These are phyloP conservation scores for Tinea semifulvella DNA, from an alignment of 2,888 invertebrate species.

Conservation along the genomic window DNA sequence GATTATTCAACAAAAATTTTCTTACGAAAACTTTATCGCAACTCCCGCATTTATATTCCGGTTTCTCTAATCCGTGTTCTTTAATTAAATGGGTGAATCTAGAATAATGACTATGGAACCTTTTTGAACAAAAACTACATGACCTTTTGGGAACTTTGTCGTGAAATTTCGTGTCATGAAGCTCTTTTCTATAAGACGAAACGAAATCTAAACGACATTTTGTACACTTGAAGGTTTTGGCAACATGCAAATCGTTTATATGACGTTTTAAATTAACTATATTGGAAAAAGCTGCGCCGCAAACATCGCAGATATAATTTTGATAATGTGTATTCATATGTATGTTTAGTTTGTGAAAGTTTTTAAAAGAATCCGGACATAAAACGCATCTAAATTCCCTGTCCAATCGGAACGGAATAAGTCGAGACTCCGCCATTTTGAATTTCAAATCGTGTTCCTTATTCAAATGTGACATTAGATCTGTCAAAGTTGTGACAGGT, in stretches of 20 bases:
- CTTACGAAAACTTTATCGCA: slow-evolving; percentile 20
- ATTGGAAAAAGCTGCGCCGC: background rate
- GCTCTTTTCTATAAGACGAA: background rate
- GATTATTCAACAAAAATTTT: slow-evolving; percentile 21
- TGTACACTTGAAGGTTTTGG: background rate
- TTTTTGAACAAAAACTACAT: background rate
- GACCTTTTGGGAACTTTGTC: background rate
- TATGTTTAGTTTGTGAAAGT: background rate
- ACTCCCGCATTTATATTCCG: slow-evolving; percentile 17
- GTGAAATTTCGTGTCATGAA: background rate
- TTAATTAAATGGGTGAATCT: background rate
- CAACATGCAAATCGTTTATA: background rate
- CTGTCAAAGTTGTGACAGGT: background rate
- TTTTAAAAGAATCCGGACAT: background rate
- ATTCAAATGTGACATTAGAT: background rate
- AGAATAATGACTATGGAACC: background rate
- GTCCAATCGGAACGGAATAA: background rate
- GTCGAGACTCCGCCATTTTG: too few relatives aligned
- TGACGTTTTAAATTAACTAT: background rate
- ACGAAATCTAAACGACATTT: background rate
- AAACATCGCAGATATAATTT: background rate
- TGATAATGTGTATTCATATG: background rate
- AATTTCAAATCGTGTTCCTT: background rate
- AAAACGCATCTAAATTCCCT: background rate
- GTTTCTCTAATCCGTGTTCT: background rate